Conservation (phyloP, 92 coral and sea anemone species). For the Actinernus sp. region DNA sequence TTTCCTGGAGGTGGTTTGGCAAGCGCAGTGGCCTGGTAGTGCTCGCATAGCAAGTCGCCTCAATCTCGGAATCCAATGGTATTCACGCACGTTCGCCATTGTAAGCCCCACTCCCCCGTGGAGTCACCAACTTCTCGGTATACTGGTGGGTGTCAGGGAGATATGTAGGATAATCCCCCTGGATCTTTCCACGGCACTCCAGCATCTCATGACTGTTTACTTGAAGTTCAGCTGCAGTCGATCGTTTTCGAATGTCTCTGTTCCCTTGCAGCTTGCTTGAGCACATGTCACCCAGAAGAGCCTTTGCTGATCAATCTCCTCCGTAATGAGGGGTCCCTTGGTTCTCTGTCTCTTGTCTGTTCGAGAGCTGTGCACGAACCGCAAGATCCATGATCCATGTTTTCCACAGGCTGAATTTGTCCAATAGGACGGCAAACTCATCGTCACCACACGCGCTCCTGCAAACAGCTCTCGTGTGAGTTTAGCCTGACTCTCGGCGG, state of each 20-base stretch:
- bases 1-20: background rate
- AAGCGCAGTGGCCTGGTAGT: background rate
- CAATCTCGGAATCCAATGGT: slow-evolving; percentile 34
- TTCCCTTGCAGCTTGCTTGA: background rate
- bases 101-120: slow-evolving; percentile 49
- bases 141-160: slow-evolving; percentile 27
- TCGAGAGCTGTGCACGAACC: slow-evolving; percentile 4
- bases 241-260: slow-evolving; percentile 1
- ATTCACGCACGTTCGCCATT: slow-evolving; percentile 29
- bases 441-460: slow-evolving; percentile 18
- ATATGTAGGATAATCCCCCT: slow-evolving; percentile 39
- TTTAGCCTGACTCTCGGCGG: slow-evolving; percentile 8
- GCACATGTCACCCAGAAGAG: background rate
- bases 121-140: slow-evolving; percentile 17
- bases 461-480: slow-evolving; percentile 23
- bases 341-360: background rate
- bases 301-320: slow-evolving; percentile 5
- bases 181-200: slow-evolving; percentile 33
- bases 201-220: background rate
- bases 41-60: slow-evolving; percentile 13
- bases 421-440: slow-evolving; percentile 13
- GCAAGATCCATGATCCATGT: background rate
- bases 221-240: slow-evolving; percentile 1
- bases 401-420: slow-evolving; percentile 16
- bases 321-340: slow-evolving; percentile 6